Base-by-base conservation (phyloP, 2,797 vertebrate species). In the Poliocrania exsul region DNA sequence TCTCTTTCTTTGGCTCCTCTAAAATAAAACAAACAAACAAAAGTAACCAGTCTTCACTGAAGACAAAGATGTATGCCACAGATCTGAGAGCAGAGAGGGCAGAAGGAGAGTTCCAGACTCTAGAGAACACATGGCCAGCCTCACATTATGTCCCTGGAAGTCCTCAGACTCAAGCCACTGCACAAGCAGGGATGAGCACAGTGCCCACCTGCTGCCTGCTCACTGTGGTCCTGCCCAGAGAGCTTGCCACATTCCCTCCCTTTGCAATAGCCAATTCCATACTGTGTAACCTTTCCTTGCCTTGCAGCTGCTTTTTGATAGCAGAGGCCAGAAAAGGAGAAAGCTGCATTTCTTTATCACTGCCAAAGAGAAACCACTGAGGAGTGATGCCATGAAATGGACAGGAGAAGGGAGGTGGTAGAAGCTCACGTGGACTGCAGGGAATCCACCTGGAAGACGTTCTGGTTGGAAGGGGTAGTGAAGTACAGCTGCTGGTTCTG, bases 401-500 rank as follows among this genome's bases (percentile, higher is more conserved):
- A 83, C n/a, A 44, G 86, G 78, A 89, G 90, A 70, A 88, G 62
- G 31, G 42, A 14, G 69, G 42, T 4, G 5, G 49, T 15, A 21
- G 29, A 66, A n/a, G 92, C 96, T 99, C 98, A 99, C 98, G 98
- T 98, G 24, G 99, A 99, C 95, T 99, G 98, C 96, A 99, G 96
- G 23, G 98, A 98, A 97, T 99, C 99, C 97, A 99, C 98, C 91
- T 99, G 99, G 98, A 99, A 99, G 97, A 99, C 99, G 3, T 99
- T 99, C 98, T 99, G 99, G 97, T 99, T 99, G 97, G 99, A 98
- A 28, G 99, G 99, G 16, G 98, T 98, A 86, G 99, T 99, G 98
- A 99, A 98, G 96, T 99, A 97, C 95, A 98, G 96, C 98, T 98
- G 97, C 95, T 98, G 98, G 17, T 97, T 73, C 0, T 97, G 95